A percentile compares a stretch with the other conserved stretches of the same genome.
phyloP scores from a whole-genome alignment of 2,113 vertebrate species.

The Camelus bactrianus region DNA sequence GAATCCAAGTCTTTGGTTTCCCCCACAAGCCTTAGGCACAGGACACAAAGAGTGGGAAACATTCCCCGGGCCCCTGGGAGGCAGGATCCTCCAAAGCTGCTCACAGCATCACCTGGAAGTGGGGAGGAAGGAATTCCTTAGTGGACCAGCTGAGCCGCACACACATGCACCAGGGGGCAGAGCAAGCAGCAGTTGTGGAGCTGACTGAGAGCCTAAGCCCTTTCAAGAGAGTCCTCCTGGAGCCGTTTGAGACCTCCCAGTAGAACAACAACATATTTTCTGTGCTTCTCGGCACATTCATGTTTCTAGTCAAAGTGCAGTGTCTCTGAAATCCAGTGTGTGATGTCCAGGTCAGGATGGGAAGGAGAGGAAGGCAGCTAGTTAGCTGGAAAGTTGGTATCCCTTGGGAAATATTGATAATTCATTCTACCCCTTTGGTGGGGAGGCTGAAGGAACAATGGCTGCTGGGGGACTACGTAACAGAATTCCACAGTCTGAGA shows the following conservation, averaged over 20 bases:
- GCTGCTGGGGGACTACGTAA: not conserved
- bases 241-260: not conserved
- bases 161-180: constrained; percentile 12
- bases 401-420: not conserved
- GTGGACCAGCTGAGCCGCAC: not conserved
- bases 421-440: not conserved
- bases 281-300: not conserved
- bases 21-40: not conserved
- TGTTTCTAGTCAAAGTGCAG: not conserved
- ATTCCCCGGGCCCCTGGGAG: not conserved
- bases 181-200: not conserved
- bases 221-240: not conserved
- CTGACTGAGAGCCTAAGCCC: not conserved
- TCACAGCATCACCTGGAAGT: not conserved
- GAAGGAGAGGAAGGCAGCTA: not conserved
- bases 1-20: not conserved
- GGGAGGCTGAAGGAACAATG: not conserved
- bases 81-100: not conserved
- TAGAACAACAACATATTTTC: constrained; percentile 24
- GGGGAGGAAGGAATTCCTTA: not conserved
- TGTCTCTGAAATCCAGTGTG: not conserved
- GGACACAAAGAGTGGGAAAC: not conserved
- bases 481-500: not conserved
- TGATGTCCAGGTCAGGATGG: not conserved
- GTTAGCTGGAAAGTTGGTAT: not conserved